Evolutionary conservation across 2,113 vertebrate species (phyloP), one percentile per base, ranked within the genome.

Genomic region (Macquaria ambigua): DNA sequence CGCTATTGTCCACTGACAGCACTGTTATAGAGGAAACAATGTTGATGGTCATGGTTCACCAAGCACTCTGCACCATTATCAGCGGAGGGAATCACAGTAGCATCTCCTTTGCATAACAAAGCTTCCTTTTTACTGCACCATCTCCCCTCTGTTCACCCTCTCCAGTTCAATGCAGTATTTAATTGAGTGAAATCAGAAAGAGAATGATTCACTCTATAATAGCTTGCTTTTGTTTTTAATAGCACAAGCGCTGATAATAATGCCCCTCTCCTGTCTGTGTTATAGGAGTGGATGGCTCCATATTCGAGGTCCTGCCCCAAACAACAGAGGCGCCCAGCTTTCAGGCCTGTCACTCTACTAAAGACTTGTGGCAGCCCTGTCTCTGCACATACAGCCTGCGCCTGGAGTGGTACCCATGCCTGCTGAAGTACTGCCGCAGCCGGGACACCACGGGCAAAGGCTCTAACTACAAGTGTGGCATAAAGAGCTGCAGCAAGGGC

Each of bases 391-490:
- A 97, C 66, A 92, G 95, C 0, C 95, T 99, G 73, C 97, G 96
- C 76, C 96, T 99, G 81, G 96, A 98, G 96, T 99, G 98, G 98
- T 99, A 99, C 92, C 98, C 98, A 0, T 99, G 98, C 94, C 93
- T 97, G 95, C 96, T 99, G 23, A 99, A 99, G 87, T 99, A 97
- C 95, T 99, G 98, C 95, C 96, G 94, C 88, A 97, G 95, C 79
- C 96, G 97, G 0, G 98, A 99, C 8, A 83, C 94, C 11, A 82
- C 79, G 0, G 97, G 97, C 64, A 96, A 95, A 79, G 93, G 96
- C 0, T 92, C 95, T 0, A 97, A 97, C n/a, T 99, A 99, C 95
- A 99, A 98, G 82, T 99, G 98, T 0, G 98, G 98, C 93, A 99
- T 99, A 91, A 97, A 97, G 89, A 99, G 98, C 95, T 99, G 98